Conservation (phyloP, 2,797 vertebrate genomes). For the Tapirus indicus region DNA sequence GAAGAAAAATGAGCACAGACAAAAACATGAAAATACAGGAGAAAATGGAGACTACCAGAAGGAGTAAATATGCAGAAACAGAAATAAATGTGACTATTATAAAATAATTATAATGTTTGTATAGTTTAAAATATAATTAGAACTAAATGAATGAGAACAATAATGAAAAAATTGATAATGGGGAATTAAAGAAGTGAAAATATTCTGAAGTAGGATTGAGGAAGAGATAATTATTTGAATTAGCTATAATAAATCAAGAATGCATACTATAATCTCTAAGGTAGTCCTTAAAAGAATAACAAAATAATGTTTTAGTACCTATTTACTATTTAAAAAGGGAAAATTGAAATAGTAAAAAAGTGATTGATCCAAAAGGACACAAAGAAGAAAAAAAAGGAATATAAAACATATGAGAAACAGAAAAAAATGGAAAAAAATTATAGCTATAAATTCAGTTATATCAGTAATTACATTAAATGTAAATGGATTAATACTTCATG, state of each 20-base stretch:
- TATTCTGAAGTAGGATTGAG: not conserved
- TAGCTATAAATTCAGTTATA: not conserved
- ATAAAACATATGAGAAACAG: not conserved
- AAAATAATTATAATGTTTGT: not conserved
- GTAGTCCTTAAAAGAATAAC: not conserved
- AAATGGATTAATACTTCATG: not conserved
- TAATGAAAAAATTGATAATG: not conserved
- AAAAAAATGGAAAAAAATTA: not conserved
- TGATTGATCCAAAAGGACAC: not conserved
- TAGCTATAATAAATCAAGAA: not conserved
- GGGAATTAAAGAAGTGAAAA: not conserved
- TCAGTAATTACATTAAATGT: not conserved
- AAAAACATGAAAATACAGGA: not conserved
- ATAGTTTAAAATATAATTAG: not conserved
- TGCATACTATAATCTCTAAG: not conserved
- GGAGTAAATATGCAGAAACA: not conserved
- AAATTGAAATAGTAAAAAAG: not conserved
- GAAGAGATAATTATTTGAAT: not conserved
- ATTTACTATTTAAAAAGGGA: not conserved
- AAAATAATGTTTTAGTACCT: not conserved
- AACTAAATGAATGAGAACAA: not conserved
- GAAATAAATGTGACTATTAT: not conserved
- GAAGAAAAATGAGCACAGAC: not conserved
- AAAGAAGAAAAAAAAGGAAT: not conserved
- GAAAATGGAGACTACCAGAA: not conserved